Base-by-base conservation (phyloP, 2,113 vertebrate species). In the Eulacestoma nigropectus region DNA sequence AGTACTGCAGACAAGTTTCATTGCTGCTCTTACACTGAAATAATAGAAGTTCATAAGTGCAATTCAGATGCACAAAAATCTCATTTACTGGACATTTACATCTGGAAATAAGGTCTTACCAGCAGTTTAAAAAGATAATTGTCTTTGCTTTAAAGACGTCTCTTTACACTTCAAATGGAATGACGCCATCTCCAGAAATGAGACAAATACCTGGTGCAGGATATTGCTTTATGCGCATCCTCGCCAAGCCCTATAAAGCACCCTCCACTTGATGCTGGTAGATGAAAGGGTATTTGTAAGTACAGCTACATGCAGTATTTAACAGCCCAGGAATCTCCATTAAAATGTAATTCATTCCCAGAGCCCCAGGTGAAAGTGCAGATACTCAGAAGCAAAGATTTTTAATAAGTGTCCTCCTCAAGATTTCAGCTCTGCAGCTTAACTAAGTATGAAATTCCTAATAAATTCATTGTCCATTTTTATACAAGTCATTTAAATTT, bases 41-140 rank as follows among this genome's bases (percentile, higher is more conserved):
- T 2, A 47, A 6, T 21, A 7, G 0, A 14, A 46, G 53, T 65
- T 85, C 13, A 0, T 6, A 16, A 63, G 30, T 49, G 41, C 17
- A 56, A 73, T 76, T 96, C 56, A 49, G 22, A 72, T 33, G 39
- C 62, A 84, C 49, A 64, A 60, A 84, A 73, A 79, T 7, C 53
- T 83, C 53, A 44, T 82, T 82, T 68, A 50, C 35, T 62, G 70
- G 68, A 64, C 76, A 44, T n/a, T 77, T 68, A 27, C 23, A 80
- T 65, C 49, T 52, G 21, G 39, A 91, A 83, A 69, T 53, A 30
- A 89, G 56, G 50, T 83, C 53, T 88, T 57, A 53, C 3, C n/a
- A 64, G 67, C n/a, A 80, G 56, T 77, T 90, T 57, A 53, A 18
- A 19, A 52, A n/a, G 41, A 57, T 52, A 73, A 83, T 37, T 79